Evolutionary conservation across 2,888 invertebrate species (phyloP).

Genomic region (Clanis bilineata): DNA sequence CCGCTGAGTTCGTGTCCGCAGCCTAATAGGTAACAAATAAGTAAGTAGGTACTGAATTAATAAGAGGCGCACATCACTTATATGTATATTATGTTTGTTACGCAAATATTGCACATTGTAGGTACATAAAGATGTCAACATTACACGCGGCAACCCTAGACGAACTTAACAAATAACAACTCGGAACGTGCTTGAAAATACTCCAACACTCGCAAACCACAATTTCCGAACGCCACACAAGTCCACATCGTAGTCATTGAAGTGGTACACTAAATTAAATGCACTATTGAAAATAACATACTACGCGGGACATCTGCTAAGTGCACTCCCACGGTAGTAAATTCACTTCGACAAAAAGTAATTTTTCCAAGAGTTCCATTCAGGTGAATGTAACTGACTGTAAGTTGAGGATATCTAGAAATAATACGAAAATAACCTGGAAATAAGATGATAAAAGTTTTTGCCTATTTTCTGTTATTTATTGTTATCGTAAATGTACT

Average conservation of each 20-base stretch:
- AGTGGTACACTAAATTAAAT: slow-evolving; percentile 35
- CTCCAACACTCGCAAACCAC: slow-evolving; percentile 26
- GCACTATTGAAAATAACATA: slow-evolving; percentile 29
- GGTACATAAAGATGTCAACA: not conserved
- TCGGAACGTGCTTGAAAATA: slow-evolving; percentile 24
- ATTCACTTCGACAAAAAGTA: not conserved
- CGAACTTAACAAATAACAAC: slow-evolving; percentile 28
- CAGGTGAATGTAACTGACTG: not conserved
- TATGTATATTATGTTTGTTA: too few relatives aligned
- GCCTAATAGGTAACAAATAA: too few relatives aligned
- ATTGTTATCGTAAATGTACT: too few relatives aligned
- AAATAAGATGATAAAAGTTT: too few relatives aligned
- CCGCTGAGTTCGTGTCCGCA: too few relatives aligned
- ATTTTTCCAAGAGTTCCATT: not conserved
- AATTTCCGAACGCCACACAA: slow-evolving; percentile 30
- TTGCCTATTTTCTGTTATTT: too few relatives aligned
- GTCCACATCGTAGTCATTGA: slow-evolving; percentile 26
- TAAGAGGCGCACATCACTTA: too few relatives aligned
- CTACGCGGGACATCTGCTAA: not conserved
- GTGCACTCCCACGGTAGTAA: not conserved
- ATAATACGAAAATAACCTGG: too few relatives aligned
- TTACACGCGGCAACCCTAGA: not conserved
- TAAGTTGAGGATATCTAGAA: too few relatives aligned
- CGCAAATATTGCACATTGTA: not conserved
- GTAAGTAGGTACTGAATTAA: too few relatives aligned